Evolutionary conservation across 2,888 invertebrate species (phyloP).

Genomic region (Dicroscelio sp.): DNA sequence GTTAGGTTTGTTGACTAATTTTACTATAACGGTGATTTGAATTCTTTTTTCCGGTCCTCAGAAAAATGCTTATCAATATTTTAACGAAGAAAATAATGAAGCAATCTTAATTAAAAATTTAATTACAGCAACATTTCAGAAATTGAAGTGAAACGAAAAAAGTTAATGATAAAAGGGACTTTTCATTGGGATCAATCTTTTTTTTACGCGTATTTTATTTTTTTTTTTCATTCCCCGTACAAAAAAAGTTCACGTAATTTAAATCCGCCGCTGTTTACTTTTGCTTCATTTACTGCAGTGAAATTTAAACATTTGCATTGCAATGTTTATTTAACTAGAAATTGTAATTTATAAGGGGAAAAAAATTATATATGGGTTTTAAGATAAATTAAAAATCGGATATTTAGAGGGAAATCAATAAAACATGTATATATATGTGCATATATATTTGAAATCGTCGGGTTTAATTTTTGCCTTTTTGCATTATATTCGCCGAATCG

Average conservation of each 20-base stretch:
- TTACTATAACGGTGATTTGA: background rate
- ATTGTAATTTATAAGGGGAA: constrained; percentile 23
- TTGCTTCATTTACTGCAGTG: constrained; percentile 4
- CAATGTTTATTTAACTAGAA: constrained; percentile 12
- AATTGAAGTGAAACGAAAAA: constrained; percentile 12
- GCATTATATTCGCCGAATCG: too few species aligned
- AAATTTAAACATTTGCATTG: constrained; percentile 27
- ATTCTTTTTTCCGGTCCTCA: background rate
- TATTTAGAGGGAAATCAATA: too few species aligned
- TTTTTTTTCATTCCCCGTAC: background rate
- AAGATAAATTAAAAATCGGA: too few species aligned
- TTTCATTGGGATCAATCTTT: background rate
- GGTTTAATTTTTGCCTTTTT: too few species aligned
- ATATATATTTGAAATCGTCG: too few species aligned
- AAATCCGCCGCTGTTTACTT: constrained; percentile 2
- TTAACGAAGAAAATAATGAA: background rate
- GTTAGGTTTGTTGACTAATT: too few species aligned
- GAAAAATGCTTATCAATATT: background rate
- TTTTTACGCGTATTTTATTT: background rate
- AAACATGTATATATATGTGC: too few species aligned
- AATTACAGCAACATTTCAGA: background rate
- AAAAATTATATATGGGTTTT: too few species aligned
- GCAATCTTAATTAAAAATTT: background rate
- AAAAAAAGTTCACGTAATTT: background rate
- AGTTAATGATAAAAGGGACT: background rate